phyloP scores from a whole-genome alignment of 2,113 vertebrate species.

The Hyaena hyaena region DNA sequence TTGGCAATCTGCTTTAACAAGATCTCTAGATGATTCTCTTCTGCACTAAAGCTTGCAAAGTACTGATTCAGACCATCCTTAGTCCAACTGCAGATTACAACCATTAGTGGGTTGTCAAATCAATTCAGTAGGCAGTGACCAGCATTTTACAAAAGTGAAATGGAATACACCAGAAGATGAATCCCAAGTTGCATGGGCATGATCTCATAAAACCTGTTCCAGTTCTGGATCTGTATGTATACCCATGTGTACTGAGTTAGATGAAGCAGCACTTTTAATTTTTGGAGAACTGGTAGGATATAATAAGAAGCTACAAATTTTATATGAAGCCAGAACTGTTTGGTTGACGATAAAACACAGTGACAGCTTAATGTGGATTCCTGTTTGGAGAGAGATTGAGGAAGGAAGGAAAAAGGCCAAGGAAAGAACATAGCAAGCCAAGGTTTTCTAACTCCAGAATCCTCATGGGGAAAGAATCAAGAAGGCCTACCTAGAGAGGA shows the following conservation, averaged over 20 bases:
- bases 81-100: slow-evolving; percentile 11
- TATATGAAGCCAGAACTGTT: not conserved
- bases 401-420: not conserved
- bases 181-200: not conserved
- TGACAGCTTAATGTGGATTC: slow-evolving; percentile 4
- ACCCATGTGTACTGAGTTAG: not conserved
- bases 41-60: slow-evolving; percentile 22
- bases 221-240: not conserved
- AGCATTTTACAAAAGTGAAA: slow-evolving; percentile 31
- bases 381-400: not conserved
- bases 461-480: not conserved
- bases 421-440: not conserved
- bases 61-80: not conserved
- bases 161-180: not conserved
- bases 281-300: not conserved
- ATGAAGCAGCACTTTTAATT: slow-evolving; percentile 8
- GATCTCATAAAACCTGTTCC: not conserved
- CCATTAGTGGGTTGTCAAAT: not conserved
- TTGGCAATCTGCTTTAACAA: not conserved
- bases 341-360: not conserved
- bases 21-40: not conserved
- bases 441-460: slow-evolving; percentile 1
- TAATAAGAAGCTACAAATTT: not conserved
- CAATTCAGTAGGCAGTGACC: not conserved
- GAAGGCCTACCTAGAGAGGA: not conserved